A percentile compares a stretch with the other conserved stretches of the same genome.
Evolutionary conservation across 2,797 vertebrate species (phyloP).

Genomic region (Emys orbicularis): DNA sequence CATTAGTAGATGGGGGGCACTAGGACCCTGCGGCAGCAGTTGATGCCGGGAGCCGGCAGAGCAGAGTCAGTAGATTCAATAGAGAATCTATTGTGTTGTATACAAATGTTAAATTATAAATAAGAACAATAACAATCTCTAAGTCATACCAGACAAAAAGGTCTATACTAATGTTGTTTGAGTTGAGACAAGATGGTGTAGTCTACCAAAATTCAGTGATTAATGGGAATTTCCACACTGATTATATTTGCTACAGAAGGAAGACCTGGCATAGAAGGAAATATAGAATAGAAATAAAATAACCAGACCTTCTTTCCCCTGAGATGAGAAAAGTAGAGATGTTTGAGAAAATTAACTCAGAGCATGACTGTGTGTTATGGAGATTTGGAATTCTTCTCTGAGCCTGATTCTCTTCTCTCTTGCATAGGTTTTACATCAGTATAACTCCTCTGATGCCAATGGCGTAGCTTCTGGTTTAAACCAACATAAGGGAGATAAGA

Average conservation of each 20-base stretch:
- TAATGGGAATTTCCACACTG: not conserved
- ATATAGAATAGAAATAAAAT: not conserved
- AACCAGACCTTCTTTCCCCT: not conserved
- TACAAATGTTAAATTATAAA: too few relatives aligned
- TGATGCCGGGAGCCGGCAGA: too few relatives aligned
- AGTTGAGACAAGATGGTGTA: not conserved
- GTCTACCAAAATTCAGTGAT: not conserved
- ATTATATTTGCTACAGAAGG: not conserved
- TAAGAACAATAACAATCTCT: too few relatives aligned
- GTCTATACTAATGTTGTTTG: not conserved
- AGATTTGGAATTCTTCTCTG: not conserved
- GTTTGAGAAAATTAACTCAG: not conserved
- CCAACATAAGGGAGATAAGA: not conserved
- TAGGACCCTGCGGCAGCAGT: too few relatives aligned
- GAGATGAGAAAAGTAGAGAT: not conserved
- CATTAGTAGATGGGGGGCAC: too few relatives aligned
- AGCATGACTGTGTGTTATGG: not conserved
- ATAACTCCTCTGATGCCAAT: not conserved
- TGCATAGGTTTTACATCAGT: not conserved
- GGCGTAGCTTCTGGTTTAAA: not conserved
- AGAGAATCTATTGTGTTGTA: too few relatives aligned
- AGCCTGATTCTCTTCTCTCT: not conserved
- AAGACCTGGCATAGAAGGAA: not conserved
- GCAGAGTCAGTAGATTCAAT: too few relatives aligned
- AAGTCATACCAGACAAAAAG: not conserved